Conservation (phyloP, 2,888 invertebrate species). For the Philonicus albiceps region DNA sequence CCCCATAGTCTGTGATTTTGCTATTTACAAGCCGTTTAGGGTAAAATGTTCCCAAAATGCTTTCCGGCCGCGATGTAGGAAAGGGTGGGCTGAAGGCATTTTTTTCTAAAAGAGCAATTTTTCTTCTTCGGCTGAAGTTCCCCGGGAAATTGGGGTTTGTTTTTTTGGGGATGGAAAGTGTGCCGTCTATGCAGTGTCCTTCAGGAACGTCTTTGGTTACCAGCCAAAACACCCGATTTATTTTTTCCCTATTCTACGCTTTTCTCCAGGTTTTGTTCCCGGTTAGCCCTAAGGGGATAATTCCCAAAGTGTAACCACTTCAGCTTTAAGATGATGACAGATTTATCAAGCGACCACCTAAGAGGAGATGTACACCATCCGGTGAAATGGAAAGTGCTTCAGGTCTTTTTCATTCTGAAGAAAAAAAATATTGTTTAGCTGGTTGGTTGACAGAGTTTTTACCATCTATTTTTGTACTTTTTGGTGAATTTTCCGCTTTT, state of each 20-base stretch:
- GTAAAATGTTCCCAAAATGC: slow-evolving; percentile 12
- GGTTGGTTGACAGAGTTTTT: slow-evolving; percentile 1
- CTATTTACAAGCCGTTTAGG: slow-evolving; percentile 3
- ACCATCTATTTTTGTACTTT: not conserved
- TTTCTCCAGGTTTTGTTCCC: not conserved
- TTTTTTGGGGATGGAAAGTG: not conserved
- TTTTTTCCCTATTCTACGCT: not conserved
- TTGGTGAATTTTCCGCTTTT: slow-evolving; percentile 1
- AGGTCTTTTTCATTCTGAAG: not conserved
- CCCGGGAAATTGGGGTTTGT: not conserved
- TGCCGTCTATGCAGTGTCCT: slow-evolving; percentile 2
- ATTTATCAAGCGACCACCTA: slow-evolving; percentile 12
- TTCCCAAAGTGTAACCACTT: slow-evolving; percentile 32
- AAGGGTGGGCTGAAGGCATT: not conserved
- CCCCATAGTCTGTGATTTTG: slow-evolving; percentile 10
- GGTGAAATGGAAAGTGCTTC: not conserved
- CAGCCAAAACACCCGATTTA: not conserved
- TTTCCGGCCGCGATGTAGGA: not conserved
- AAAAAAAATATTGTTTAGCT: not conserved
- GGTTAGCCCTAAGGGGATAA: slow-evolving; percentile 6
- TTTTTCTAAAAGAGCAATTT: slow-evolving; percentile 8
- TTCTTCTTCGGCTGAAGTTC: not conserved
- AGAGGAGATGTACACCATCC: not conserved
- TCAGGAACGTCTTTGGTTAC: slow-evolving; percentile 20
- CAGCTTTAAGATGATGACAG: slow-evolving; percentile 35